phyloP scores from a whole-genome alignment of 2,113 vertebrate species.

The Paraplagusia blochii region DNA sequence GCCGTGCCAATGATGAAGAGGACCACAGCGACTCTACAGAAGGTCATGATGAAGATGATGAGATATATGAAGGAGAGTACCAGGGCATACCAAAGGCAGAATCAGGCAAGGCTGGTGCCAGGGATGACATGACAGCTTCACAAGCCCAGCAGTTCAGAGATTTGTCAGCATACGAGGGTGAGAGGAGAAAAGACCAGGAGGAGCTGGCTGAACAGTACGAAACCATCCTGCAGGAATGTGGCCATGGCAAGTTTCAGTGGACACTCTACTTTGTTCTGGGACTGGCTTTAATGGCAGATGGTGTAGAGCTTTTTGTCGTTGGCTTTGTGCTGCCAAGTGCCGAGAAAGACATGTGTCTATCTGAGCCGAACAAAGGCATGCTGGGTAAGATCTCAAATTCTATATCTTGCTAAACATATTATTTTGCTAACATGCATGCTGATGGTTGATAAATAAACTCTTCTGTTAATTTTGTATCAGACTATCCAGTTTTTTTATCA shows the following conservation, averaged over 20 bases:
- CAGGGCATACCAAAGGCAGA: constrained; percentile 93
- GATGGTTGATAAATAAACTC: too few species aligned
- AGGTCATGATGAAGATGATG: constrained; percentile 94
- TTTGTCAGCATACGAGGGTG: constrained; percentile 74
- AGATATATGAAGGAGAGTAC: constrained; percentile 97
- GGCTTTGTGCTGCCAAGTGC: constrained; percentile 95
- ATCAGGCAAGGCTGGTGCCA: constrained; percentile 75
- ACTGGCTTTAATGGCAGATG: constrained; percentile 94
- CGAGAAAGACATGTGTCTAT: constrained; percentile 97
- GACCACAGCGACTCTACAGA: constrained; percentile 94
- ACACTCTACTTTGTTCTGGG: constrained; percentile 95
- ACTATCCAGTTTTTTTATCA: too few species aligned
- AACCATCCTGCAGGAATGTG: constrained; percentile 93
- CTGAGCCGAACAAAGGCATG: constrained; percentile 98
- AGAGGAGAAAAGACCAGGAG: constrained; percentile 86
- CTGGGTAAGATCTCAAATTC: constrained; percentile 81
- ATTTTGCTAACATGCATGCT: background rate
- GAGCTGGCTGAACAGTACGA: constrained; percentile 95
- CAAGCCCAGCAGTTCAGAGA: constrained; percentile 77
- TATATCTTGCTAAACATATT: too few species aligned
- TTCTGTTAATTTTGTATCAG: too few species aligned
- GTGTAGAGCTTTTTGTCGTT: constrained; percentile 95
- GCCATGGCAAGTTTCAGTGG: constrained; percentile 97
- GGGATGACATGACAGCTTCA: constrained; percentile 49
- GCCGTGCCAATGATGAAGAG: constrained; percentile 84